Evolutionary conservation across 1,140 invertebrate genomes (phyloP).

Genomic region (Eumeta japonica): DNA sequence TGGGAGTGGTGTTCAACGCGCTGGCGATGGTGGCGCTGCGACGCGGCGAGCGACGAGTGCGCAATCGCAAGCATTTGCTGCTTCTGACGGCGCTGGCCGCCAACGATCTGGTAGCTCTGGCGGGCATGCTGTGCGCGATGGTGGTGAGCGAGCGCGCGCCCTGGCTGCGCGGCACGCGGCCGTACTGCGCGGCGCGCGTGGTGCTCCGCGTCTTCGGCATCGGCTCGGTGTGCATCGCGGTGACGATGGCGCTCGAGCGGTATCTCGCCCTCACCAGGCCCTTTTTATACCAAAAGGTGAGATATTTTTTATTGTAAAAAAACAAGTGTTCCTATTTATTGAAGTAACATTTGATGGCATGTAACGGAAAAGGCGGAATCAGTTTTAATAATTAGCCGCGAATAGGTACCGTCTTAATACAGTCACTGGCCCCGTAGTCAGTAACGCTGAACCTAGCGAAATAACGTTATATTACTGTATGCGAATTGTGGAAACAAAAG

Average conservation of each 20-base stretch:
- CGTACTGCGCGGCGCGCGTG: slow-evolving; percentile 69
- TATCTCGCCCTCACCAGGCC: slow-evolving; percentile 82
- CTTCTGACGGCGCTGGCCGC: slow-evolving; percentile 73
- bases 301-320: slow-evolving; percentile 7
- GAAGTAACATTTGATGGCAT: no score
- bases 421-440: no score
- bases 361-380: no score
- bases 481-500: no score
- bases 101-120: slow-evolving; percentile 76
- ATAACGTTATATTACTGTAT: no score
- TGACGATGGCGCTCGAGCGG: slow-evolving; percentile 83
- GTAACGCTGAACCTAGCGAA: no score
- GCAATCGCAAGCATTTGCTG: slow-evolving; percentile 77
- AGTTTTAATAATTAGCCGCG: no score
- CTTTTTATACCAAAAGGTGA: slow-evolving; percentile 86
- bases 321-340: no score
- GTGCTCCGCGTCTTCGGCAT: slow-evolving; percentile 78
- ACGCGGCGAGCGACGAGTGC: slow-evolving; percentile 58
- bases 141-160: slow-evolving; percentile 42
- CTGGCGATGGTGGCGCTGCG: slow-evolving; percentile 40
- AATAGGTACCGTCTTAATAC: no score
- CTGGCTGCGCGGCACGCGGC: slow-evolving; percentile 29
- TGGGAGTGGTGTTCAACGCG: slow-evolving; percentile 47
- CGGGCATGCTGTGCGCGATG: slow-evolving; percentile 63
- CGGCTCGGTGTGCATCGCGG: slow-evolving; percentile 81